Base-by-base conservation (phyloP, 2,113 vertebrate genomes). In the Myotis brandtii region DNA sequence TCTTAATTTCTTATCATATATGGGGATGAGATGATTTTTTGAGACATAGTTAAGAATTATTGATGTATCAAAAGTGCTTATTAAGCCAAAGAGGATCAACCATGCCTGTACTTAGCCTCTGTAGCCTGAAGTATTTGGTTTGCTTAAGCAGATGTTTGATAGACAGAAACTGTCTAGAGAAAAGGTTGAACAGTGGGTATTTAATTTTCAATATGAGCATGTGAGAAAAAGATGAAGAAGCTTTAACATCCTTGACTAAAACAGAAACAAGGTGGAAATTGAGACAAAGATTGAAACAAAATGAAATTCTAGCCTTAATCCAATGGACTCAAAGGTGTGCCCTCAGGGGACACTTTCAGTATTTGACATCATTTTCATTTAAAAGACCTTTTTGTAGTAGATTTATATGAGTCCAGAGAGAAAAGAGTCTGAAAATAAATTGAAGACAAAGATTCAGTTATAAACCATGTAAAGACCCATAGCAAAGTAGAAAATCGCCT, bases 321-420 rank as follows among this genome's bases (percentile, higher is more conserved):
- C 56, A 62, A 73, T 52, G 80, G 56, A 75, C 32, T 86, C 84
- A 52, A 85, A 75, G 62, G n/a, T 88, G 70, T 37, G 12, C 20
- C 43, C 52, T 92, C 3, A 4, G 21, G 56, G 66, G 50, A 87
- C 56, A 43, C 2, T 73, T 16, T 89, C 2, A 6, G n/a, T 70
- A 76, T 86, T 95, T 95, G 75, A 95, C 59, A 82, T 89, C 43
- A 93, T 90, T 96, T 94, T 90, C n/a, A 90, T 86, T 82, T 90
- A 86, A 93, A 90, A 93, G 27, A 10, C 43, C 73, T 89, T 86
- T 94, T 92, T 93, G 66, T 86, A 75, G 27, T 81, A 56, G 83
- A 87, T 92, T 95, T 95, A 81, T 90, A 67, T 52, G 73, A 32
- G 50, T 66, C 75, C 76, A 87, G 54, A 79, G 84, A 95, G 80